Base-by-base conservation (phyloP, 2,113 vertebrate species). In the Muntiacus reevesi region DNA sequence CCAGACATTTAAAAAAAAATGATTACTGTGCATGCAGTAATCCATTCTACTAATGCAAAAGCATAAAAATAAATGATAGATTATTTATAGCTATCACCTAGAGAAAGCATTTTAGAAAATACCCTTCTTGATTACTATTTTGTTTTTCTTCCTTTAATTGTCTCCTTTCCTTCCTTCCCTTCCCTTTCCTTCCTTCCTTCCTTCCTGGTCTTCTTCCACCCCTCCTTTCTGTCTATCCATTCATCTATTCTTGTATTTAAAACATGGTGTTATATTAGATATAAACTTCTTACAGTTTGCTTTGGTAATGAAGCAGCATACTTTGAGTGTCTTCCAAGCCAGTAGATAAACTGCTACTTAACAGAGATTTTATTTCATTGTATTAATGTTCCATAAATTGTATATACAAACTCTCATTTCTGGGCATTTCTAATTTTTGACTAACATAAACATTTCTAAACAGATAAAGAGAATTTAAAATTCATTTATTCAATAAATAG, bases 61-160 rank as follows among this genome's bases (percentile, higher is more conserved):
- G 11, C 11, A 6, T 47, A 54, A 36, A 87, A 79, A 50, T 25
- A 57, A 91, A 23, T 3, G 27, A 47, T 25, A 85, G 54, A 78
- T 82, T 90, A 76, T 81, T 50, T 86, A 36, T 52, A 60, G 19
- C 6, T 87, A 33, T 64, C 11, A 59, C 11, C 3, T 74, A 28
- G 36, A 89, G 47, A 97, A 95, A 87, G 36, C 21, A 60, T 95
- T 89, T 74, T 84, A 71, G 64, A 96, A 78, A 92, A 55, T 71
- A n/a, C 33, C 36, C 6, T 90, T 47, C 11, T 2, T 6, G 6
- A 28, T 10, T 87, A 83, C 36, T 57, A 62, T 12, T 45, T 89
- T 78, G 2, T 83, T 28, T 79, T 45, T 87, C 57, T 89, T 79
- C 14, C 5, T 89, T 91, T 57, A 36, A 14, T 43, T 74, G 9